These are phyloP conservation scores for Anagrus nilaparvatae DNA, from an alignment of 1,140 invertebrate species.

Conservation along the genomic window DNA sequence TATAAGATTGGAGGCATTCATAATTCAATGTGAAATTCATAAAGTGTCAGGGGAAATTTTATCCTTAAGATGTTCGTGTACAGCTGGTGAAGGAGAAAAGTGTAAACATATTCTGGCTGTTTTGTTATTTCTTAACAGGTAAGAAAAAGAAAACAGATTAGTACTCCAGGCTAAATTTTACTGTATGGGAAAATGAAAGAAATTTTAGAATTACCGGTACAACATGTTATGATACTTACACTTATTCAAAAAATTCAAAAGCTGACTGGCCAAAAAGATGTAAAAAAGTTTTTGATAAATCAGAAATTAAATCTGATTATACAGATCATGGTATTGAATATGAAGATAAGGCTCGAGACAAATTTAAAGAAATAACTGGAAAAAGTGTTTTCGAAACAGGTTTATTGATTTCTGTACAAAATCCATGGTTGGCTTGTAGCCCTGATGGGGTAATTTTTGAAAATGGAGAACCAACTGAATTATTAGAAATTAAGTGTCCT, in stretches of 20 bases:
- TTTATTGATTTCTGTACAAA: conserved; percentile 6
- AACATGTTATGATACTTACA: conserved; percentile 1
- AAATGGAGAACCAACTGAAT: not conserved
- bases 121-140: not conserved
- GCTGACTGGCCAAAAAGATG: conserved; percentile 8
- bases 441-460: conserved; percentile 10
- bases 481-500: conserved; percentile 10
- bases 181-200: not conserved
- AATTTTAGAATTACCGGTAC: conserved; percentile 3
- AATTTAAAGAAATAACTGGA: not conserved
- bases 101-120: conserved; percentile 1
- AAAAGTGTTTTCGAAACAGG: conserved; percentile 1
- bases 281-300: not conserved
- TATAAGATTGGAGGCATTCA: no score
- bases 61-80: no score
- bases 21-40: no score
- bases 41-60: no score
- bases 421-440: conserved; percentile 7
- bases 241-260: conserved; percentile 4
- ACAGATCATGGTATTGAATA: conserved; percentile 1
- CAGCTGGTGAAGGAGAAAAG: no score
- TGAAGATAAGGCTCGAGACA: conserved; percentile 1
- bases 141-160: not conserved
- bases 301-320: conserved; percentile 2
- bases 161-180: not conserved